Percentiles rank a stretch among this genome's conserved stretches.
phyloP scores from a whole-genome alignment of 2,113 vertebrate genomes.

The Xiphophorus maculatus region DNA sequence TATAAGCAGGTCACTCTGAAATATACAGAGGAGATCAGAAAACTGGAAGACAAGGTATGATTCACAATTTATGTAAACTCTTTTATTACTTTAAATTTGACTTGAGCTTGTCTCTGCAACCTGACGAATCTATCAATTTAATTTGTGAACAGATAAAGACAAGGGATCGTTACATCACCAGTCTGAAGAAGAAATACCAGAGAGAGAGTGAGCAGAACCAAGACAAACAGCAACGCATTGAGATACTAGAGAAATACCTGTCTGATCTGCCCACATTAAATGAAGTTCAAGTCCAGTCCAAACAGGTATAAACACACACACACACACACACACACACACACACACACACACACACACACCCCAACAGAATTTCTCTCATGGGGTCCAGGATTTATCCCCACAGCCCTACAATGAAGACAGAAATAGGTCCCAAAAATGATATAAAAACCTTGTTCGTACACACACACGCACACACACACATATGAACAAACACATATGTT shows the following conservation, averaged over 20 bases:
- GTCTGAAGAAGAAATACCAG: slow-evolving; percentile 94
- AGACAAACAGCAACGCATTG: slow-evolving; percentile 93
- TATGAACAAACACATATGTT: no score
- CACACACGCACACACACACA: no score
- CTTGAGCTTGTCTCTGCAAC: background rate
- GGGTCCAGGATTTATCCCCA: no score
- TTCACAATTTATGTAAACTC: no score
- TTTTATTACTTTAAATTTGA: background rate
- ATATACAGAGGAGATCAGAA: slow-evolving; percentile 90
- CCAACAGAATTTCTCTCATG: no score
- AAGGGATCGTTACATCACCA: slow-evolving; percentile 93
- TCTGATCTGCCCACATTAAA: slow-evolving; percentile 92
- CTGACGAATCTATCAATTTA: background rate
- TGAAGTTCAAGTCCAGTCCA: slow-evolving; percentile 87
- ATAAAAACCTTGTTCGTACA: no score
- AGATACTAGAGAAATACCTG: slow-evolving; percentile 95
- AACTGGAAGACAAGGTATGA: slow-evolving; percentile 93
- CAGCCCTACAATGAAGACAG: no score
- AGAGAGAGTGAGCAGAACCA: slow-evolving; percentile 91
- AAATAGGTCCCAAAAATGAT: no score
- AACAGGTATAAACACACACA: slow-evolving; percentile 81
- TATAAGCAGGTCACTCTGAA: slow-evolving; percentile 87
- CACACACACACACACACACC: background rate
- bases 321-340: background rate
- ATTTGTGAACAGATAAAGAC: slow-evolving; percentile 87